Evolutionary conservation across 2,113 vertebrate genomes (phyloP).

Genomic region (Tinamus guttatus): DNA sequence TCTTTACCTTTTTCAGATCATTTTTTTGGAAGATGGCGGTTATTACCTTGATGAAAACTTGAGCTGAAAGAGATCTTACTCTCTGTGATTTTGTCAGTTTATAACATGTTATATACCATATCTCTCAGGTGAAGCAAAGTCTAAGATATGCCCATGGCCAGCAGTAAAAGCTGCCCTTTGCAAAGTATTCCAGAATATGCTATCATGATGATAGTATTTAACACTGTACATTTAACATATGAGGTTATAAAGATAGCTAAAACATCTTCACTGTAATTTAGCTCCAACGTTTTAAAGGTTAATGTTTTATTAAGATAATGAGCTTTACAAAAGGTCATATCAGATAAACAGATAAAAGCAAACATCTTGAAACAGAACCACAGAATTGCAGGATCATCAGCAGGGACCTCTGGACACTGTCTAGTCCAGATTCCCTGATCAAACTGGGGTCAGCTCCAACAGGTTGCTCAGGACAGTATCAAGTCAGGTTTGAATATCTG

Average conservation of each 20-base stretch:
- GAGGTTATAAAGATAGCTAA: background rate
- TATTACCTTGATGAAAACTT: background rate
- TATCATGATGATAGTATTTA: background rate
- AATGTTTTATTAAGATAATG: constrained; percentile 11
- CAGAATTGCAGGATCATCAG: background rate
- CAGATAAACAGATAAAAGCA: background rate
- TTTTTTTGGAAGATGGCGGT: background rate
- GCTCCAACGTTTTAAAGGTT: constrained; percentile 33
- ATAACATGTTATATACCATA: background rate
- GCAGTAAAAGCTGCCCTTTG: background rate
- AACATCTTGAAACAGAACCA: background rate
- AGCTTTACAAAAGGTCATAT: background rate
- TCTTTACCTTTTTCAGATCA: background rate
- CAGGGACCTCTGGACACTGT: background rate
- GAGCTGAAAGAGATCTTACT: background rate
- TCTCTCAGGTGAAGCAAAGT: background rate
- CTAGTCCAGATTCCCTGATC: background rate
- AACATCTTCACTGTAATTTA: constrained; percentile 11
- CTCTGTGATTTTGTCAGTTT: background rate
- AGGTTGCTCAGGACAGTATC: accelerated
- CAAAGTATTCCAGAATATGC: background rate
- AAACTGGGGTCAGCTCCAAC: background rate
- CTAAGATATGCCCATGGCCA: background rate
- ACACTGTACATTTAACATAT: background rate
- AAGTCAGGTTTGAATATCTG: background rate